Evolutionary conservation across 2,888 invertebrate genomes (phyloP).

Genomic region (Sarcophaga variegata): DNA sequence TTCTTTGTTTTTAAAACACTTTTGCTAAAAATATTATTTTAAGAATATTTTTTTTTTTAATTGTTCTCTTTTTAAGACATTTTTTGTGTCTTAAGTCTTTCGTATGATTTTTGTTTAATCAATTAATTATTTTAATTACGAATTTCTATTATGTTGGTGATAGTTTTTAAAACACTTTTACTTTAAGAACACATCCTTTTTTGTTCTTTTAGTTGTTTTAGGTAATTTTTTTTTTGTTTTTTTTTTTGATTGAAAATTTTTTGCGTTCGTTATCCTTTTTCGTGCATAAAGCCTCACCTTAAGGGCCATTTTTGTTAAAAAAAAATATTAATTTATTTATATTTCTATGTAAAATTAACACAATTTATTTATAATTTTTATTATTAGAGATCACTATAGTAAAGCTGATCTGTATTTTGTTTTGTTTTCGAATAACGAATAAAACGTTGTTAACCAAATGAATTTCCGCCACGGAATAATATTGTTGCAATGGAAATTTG

Average conservation of each 20-base stretch:
- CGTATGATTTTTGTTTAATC: slow-evolving; percentile 19
- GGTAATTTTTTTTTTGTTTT: neutral
- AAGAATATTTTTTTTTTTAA: slow-evolving; percentile 10
- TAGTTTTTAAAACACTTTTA: slow-evolving; percentile 11
- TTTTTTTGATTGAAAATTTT: neutral
- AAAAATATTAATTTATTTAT: slow-evolving; percentile 53
- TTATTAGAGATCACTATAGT: slow-evolving; percentile 74
- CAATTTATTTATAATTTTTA: slow-evolving; percentile 38
- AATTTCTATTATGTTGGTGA: slow-evolving; percentile 4
- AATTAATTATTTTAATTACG: slow-evolving; percentile 3
- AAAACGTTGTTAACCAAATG: slow-evolving; percentile 77
- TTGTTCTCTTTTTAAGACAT: neutral
- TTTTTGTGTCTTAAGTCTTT: slow-evolving; percentile 53
- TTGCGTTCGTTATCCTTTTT: slow-evolving; percentile 26
- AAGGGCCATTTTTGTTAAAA: slow-evolving; percentile 76
- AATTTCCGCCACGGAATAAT: slow-evolving; percentile 82
- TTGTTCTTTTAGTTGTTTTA: neutral
- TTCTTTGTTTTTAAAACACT: neutral
- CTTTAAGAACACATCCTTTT: neutral
- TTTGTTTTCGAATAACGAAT: slow-evolving; percentile 34
- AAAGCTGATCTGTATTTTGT: slow-evolving; percentile 71
- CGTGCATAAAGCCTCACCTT: slow-evolving; percentile 76
- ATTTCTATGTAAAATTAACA: slow-evolving; percentile 59
- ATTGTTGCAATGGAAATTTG: slow-evolving; percentile 79
- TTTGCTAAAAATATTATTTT: neutral